phyloP scores from a whole-genome alignment of 2,888 invertebrate species.

The Caenorhabditis virilis region DNA sequence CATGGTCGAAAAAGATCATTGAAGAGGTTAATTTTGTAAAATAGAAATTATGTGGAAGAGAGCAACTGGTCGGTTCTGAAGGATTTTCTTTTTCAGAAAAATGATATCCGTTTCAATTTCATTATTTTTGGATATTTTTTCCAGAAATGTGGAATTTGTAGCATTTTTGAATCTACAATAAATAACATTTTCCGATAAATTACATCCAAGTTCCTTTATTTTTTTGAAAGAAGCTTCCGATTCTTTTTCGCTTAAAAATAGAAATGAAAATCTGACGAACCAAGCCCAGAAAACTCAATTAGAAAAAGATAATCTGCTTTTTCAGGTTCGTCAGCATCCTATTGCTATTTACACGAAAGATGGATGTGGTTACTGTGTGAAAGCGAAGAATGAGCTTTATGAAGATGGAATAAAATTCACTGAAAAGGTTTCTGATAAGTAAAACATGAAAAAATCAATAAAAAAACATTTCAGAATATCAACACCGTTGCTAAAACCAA shows the following conservation, averaged over 20 bases:
- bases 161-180: not conserved
- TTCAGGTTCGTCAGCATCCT: slow-evolving; percentile 40
- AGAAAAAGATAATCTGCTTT: not conserved
- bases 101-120: too few species aligned
- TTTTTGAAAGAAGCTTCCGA: too few species aligned
- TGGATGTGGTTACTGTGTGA: slow-evolving; percentile 61
- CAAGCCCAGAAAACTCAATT: too few species aligned
- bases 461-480: slow-evolving; percentile 40
- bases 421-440: slow-evolving; percentile 53
- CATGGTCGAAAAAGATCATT: too few species aligned
- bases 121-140: too few species aligned
- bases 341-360: slow-evolving; percentile 64
- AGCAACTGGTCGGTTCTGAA: too few species aligned
- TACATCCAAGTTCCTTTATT: too few species aligned
- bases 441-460: not conserved
- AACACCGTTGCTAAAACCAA: slow-evolving; percentile 31
- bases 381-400: slow-evolving; percentile 58
- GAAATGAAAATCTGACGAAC: not conserved
- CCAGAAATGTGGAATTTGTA: too few species aligned
- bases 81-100: too few species aligned
- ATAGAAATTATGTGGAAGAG: too few species aligned
- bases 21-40: too few species aligned
- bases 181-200: not conserved
- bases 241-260: not conserved
- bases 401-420: slow-evolving; percentile 53